Evolutionary conservation across 2,888 invertebrate genomes (phyloP).

Genomic region (Scrobipalpa costella): DNA sequence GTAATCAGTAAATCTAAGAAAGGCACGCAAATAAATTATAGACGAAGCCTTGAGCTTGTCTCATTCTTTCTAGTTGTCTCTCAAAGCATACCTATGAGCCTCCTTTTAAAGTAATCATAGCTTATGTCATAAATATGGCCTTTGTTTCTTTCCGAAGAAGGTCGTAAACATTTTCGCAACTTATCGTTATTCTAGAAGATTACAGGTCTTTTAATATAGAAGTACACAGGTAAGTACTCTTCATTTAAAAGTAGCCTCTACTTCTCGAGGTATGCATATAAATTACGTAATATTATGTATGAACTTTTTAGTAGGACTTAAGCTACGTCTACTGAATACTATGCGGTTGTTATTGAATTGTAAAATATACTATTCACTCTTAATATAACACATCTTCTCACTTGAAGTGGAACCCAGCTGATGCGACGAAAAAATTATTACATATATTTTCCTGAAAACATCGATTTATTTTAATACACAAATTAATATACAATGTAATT

Average conservation of each 20-base stretch:
- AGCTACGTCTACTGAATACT: constrained; percentile 19
- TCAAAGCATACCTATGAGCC: neutral
- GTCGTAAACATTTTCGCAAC: neutral
- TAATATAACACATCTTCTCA: constrained; percentile 42
- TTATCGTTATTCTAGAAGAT: neutral
- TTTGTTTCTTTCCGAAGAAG: neutral
- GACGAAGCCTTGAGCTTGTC: constrained; percentile 35
- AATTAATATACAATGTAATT: neutral
- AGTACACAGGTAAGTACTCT: neutral
- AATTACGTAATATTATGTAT: neutral
- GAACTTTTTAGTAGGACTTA: constrained; percentile 8
- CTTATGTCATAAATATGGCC: neutral
- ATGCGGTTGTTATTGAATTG: constrained; percentile 21
- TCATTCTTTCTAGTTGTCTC: constrained; percentile 33
- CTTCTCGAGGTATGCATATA: neutral
- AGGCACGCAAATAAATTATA: constrained; percentile 57
- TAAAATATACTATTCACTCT: constrained; percentile 35
- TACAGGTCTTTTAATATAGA: neutral
- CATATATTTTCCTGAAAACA: constrained; percentile 70
- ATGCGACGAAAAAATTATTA: constrained; percentile 56
- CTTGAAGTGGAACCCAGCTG: constrained; percentile 51
- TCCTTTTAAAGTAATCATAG: neutral
- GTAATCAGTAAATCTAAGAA: constrained; percentile 34
- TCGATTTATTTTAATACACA: constrained; percentile 12
- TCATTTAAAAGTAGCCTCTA: neutral